A percentile compares a stretch with the other conserved stretches of the same genome.
Evolutionary conservation across 1,140 invertebrate species (phyloP).

Genomic region (Luehdorfia chinensis): DNA sequence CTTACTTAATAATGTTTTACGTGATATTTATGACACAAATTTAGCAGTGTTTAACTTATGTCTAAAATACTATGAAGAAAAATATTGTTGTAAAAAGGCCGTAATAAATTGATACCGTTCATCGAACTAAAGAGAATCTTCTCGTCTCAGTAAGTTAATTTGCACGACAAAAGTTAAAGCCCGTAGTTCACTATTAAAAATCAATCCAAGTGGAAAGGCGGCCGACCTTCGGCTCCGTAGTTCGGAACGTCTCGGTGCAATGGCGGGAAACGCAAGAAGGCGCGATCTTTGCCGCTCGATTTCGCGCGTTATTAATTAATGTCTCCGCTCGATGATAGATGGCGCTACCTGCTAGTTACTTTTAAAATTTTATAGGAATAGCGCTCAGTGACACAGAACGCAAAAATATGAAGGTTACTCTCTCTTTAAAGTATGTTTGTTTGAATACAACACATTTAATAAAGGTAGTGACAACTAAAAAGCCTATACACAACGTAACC

Average conservation of each 20-base stretch:
- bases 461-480: too few relatives aligned
- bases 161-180: conserved; percentile 62
- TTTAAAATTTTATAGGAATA: too few relatives aligned
- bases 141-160: conserved; percentile 66
- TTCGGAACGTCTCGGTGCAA: conserved; percentile 62
- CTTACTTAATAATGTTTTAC: too few relatives aligned
- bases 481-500: too few relatives aligned
- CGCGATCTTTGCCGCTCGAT: conserved; percentile 69
- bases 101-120: conserved; percentile 26
- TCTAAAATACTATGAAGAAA: background rate
- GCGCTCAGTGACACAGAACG: too few relatives aligned
- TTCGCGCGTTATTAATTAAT: conserved; percentile 62
- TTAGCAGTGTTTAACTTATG: too few relatives aligned
- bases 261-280: conserved; percentile 64
- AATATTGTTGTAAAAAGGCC: conserved; percentile 14
- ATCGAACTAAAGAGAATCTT: conserved; percentile 46
- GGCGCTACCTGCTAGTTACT: too few relatives aligned
- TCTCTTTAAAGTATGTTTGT: too few relatives aligned
- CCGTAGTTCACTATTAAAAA: conserved; percentile 71
- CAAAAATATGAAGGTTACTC: too few relatives aligned
- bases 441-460: too few relatives aligned
- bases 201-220: conserved; percentile 64
- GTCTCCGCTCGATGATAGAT: conserved; percentile 50
- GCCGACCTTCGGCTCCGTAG: conserved; percentile 50
- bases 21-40: too few relatives aligned